These are phyloP conservation scores for Chrysopilus asiliformis DNA, from an alignment of 2,888 invertebrate genomes.

Conservation along the genomic window DNA sequence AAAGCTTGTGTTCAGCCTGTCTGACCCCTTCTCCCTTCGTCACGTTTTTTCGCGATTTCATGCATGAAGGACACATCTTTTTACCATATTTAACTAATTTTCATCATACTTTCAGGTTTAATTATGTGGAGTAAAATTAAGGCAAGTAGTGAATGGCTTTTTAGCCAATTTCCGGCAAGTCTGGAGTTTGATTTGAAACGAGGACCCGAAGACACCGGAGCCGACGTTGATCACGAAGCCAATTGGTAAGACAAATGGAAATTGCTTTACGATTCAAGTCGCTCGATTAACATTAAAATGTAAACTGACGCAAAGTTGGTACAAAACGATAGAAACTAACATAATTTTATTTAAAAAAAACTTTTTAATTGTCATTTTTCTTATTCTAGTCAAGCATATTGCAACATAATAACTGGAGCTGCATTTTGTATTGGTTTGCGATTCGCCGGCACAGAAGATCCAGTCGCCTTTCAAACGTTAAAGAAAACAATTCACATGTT, in stretches of 20 bases:
- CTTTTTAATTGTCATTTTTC: slow-evolving; percentile 8
- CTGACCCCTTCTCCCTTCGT: no score
- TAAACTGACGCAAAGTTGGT: no score
- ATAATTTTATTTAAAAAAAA: no score
- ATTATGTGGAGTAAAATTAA: slow-evolving; percentile 80
- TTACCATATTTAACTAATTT: no score
- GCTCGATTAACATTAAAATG: no score
- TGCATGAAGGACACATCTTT: no score
- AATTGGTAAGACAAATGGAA: slow-evolving; percentile 64
- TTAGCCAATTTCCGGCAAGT: slow-evolving; percentile 62
- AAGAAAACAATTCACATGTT: slow-evolving; percentile 30
- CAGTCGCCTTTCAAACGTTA: slow-evolving; percentile 64
- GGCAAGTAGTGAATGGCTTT: slow-evolving; percentile 73
- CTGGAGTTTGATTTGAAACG: slow-evolving; percentile 67
- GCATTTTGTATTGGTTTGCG: slow-evolving; percentile 87
- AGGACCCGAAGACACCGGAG: slow-evolving; percentile 50
- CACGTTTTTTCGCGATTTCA: no score
- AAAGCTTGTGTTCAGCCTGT: no score
- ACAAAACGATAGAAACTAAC: no score
- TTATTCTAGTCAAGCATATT: slow-evolving; percentile 75
- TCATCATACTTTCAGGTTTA: slow-evolving; percentile 44
- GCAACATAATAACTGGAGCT: slow-evolving; percentile 89
- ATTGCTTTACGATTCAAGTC: no score
- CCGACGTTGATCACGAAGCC: slow-evolving; percentile 73
- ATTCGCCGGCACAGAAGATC: slow-evolving; percentile 83